Base-by-base conservation (phyloP, 2,797 vertebrate species). In the Chloroceryle inda region DNA sequence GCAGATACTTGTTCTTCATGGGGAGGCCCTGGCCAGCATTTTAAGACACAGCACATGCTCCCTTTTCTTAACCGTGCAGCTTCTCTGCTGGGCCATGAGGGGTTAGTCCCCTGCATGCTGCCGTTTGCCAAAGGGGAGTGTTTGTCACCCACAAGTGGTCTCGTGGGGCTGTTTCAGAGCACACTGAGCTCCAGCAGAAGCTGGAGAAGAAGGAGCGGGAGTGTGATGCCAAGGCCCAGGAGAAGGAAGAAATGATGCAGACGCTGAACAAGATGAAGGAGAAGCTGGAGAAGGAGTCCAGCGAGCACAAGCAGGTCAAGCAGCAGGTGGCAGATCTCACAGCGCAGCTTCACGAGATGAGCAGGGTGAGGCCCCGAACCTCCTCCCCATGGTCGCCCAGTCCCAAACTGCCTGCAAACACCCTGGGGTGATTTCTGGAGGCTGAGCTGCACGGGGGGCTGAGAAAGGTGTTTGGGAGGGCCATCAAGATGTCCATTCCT, bases 211-310 rank as follows among this genome's bases (percentile, higher is more conserved):
- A 99, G 94, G 99, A 99, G 93, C 96, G 99, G 2, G 99, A 99
- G 91, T 99, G 99, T 37, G 99, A 99, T 0, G 99, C 99, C 94
- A 99, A 99, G 98, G 99, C 99, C 27, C 99, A 99, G 96, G 99
- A 99, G 98, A 99, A 99, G 90, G 99, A 99, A 33, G 99, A 99
- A 96, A 99, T 99, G 99, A 99, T 99, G 99, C 99, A 99, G 98
- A 99, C 99, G 0, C 98, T 99, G 94, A 99, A 99, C 97, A 99
- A 99, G 98, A 99, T 99, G 99, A 99, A 99, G 97, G 99, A 99
- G 97, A 99, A 99, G 95, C 98, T 99, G 91, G 99, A 99, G 85
- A 99, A 99, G 92, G 99, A 99, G 97, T 98, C 98, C 38, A 98
- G 95, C 0, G 99, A 99, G 97, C 99, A 99, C 97, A 99, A 99